Base-by-base conservation (phyloP, 2,888 invertebrate genomes). In the Sarcophaga rosellei region DNA sequence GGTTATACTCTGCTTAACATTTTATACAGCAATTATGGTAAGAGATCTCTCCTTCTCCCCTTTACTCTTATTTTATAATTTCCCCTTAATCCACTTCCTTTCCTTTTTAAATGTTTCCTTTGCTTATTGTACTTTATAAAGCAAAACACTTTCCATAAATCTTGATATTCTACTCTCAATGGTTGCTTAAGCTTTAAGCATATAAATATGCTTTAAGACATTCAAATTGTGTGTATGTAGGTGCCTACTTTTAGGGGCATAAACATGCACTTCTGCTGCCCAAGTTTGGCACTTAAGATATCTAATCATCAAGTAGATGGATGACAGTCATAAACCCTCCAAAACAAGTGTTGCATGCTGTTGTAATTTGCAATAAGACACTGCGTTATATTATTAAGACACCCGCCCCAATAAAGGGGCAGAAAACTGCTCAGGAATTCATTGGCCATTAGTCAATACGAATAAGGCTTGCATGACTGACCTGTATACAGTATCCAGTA, bases 1-100 rank as follows among this genome's bases (percentile, higher is more conserved):
- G 99, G 98, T 99, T 94, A 99, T 99, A 94, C 96, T 99, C 91
- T 98, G 98, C 94, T 96, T 99, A 93, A 99, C 99, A 91, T 99
- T 99, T 95, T 99, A 99, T 95, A 99, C 99, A 90, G 99, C 93
- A 90, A 93, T 93, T 90, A 93, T 93, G 93, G 93, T 93, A 89
- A 92, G 35, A 35, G 35, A 35, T 35, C 8, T 35, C 2, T 35
- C 35, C 35, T 10, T 10, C 35, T 35, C 2, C 35, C 10, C 35
- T 35, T 35, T 35, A 6, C 6, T 35, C 35, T 5, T 35, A 35
- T 35, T 6, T 35, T 35, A 35, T 35, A 35, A 23, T 15, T 70
- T 70, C 8, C 5, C 57, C 20, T 57, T 21, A 70, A 59, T 3
- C 11, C 44, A 35, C 59, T 25, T 57, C 35, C 2, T 35, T 35